phyloP scores from a whole-genome alignment of 2,113 vertebrate species.

The Acrocephalus arundinaceus region DNA sequence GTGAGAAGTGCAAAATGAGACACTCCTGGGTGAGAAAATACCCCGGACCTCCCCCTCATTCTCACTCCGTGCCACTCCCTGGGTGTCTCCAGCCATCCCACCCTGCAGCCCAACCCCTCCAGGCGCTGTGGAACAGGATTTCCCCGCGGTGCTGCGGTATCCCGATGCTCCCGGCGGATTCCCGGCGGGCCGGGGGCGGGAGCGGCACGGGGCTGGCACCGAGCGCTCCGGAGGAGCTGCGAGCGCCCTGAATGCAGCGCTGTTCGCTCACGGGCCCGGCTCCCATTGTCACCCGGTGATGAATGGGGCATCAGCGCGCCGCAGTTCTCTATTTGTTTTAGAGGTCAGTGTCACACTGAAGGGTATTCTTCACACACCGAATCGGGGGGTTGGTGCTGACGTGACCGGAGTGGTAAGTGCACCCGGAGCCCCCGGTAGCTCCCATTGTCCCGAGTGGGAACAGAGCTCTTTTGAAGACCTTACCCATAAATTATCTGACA shows the following conservation, averaged over 20 bases:
- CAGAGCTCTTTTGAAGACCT: constrained; percentile 59
- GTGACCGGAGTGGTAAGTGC: constrained; percentile 57
- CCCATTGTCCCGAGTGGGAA: constrained; percentile 47
- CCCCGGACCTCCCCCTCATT: too few relatives aligned
- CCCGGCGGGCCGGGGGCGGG: rapidly evolving
- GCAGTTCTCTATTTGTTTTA: constrained; percentile 64
- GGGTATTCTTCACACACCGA: constrained; percentile 55
- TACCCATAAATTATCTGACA: constrained; percentile 41
- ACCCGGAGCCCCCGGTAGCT: neutral
- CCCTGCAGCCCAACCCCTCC: neutral
- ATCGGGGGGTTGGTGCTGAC: constrained; percentile 51
- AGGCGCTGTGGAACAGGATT: rapidly evolving
- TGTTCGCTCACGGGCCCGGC: neutral
- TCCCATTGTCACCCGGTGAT: constrained; percentile 59
- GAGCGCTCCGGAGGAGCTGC: neutral
- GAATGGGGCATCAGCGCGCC: constrained; percentile 49
- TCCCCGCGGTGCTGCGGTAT: rapidly evolving
- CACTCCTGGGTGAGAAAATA: rapidly evolving
- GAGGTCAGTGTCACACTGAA: constrained; percentile 68
- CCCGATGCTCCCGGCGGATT: rapidly evolving
- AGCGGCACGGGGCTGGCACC: neutral
- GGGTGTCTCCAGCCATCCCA: neutral
- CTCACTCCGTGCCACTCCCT: rapidly evolving
- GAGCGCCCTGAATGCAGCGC: neutral
- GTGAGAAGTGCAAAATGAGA: neutral